phyloP scores from a whole-genome alignment of 2,888 invertebrate species.

The Andricus curvator region DNA sequence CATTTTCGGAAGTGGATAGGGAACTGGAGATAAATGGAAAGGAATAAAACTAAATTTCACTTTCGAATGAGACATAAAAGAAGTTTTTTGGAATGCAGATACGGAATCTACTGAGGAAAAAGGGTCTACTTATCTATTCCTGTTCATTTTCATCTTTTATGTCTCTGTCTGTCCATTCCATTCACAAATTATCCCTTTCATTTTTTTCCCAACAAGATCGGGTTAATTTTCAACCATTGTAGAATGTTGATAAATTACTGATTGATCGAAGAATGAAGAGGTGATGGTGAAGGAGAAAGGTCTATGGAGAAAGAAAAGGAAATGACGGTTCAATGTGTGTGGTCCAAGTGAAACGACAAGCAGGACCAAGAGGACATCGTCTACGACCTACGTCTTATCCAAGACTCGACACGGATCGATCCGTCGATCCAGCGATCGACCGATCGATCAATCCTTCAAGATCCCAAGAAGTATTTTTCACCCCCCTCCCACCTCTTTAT shows the following conservation, averaged over 20 bases:
- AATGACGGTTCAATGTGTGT: constrained; percentile 70
- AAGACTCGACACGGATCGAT: constrained; percentile 55
- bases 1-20: too few relatives aligned
- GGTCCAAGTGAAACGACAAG: constrained; percentile 68
- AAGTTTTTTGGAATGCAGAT: too few relatives aligned
- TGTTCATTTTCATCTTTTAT: too few relatives aligned
- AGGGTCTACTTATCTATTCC: too few relatives aligned
- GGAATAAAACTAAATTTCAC: too few relatives aligned
- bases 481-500: constrained; percentile 53
- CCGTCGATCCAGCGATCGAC: constrained; percentile 70
- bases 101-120: too few relatives aligned
- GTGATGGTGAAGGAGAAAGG: constrained; percentile 33
- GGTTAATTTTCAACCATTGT: too few relatives aligned
- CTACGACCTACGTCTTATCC: constrained; percentile 68
- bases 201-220: too few relatives aligned
- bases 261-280: constrained; percentile 26
- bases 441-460: constrained; percentile 57
- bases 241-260: background rate
- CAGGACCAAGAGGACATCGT: constrained; percentile 68
- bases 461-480: constrained; percentile 64
- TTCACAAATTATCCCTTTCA: too few relatives aligned
- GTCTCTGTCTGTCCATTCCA: too few relatives aligned
- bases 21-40: too few relatives aligned
- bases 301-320: constrained; percentile 55
- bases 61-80: too few relatives aligned